A percentile compares a stretch with the other conserved stretches of the same genome.
phyloP scores from a whole-genome alignment of 2,888 invertebrate species.

The Sarcophaga rosellei region DNA sequence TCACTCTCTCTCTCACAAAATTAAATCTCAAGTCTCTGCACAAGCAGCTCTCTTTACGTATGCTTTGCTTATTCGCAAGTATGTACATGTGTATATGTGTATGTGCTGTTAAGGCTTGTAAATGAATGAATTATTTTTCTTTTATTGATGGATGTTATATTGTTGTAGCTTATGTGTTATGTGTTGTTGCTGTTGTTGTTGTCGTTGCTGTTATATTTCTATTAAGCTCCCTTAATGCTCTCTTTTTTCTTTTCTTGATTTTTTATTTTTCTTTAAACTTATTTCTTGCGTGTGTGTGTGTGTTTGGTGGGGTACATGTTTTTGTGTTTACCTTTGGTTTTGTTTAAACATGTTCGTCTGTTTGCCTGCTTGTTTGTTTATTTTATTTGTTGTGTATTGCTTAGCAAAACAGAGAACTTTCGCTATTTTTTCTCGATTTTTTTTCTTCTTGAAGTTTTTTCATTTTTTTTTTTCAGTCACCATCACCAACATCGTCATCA shows the following conservation, averaged over 20 bases:
- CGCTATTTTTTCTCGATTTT: slow-evolving; percentile 8
- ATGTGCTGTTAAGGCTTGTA: slow-evolving; percentile 10
- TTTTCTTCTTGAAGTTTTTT: too few relatives aligned
- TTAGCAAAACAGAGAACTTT: slow-evolving; percentile 29
- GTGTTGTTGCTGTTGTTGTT: neutral
- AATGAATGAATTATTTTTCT: slow-evolving; percentile 55
- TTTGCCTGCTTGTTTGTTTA: neutral
- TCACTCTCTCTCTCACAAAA: neutral
- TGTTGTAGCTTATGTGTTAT: neutral
- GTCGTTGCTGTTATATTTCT: slow-evolving; percentile 42
- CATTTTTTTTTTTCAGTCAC: slow-evolving; percentile 4
- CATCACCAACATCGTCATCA: slow-evolving; percentile 17
- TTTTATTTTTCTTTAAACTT: slow-evolving; percentile 8
- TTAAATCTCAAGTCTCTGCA: neutral
- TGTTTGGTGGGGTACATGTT: slow-evolving; percentile 13
- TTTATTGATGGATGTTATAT: slow-evolving; percentile 62
- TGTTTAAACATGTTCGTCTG: neutral
- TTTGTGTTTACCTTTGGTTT: neutral
- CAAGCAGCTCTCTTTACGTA: neutral
- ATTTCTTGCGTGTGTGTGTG: slow-evolving; percentile 18
- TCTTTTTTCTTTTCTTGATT: slow-evolving; percentile 29
- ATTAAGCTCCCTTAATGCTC: slow-evolving; percentile 49
- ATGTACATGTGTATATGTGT: neutral
- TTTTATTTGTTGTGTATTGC: neutral
- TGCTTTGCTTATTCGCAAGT: neutral